Evolutionary conservation across 2,888 invertebrate species (phyloP).

Genomic region (Drosophila falleni): DNA sequence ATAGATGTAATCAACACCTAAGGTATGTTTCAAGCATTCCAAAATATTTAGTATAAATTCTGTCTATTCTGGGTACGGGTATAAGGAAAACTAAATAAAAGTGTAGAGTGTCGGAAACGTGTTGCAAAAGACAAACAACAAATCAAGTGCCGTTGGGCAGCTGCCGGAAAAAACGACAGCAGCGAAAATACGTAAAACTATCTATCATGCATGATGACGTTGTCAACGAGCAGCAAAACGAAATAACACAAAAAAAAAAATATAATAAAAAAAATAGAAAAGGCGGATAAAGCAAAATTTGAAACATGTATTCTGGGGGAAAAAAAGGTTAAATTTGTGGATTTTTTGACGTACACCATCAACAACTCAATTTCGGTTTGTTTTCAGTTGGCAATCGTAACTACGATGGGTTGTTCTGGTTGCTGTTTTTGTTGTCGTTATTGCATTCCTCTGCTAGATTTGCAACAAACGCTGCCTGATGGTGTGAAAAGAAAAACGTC

Average conservation of each 20-base stretch:
- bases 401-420: conserved; percentile 12
- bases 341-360: conserved; percentile 66
- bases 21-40: not conserved
- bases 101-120: conserved; percentile 63
- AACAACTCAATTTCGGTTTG: conserved; percentile 74
- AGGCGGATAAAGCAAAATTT: conserved; percentile 19
- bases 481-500: conserved; percentile 75
- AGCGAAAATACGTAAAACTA: conserved; percentile 77
- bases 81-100: conserved; percentile 67
- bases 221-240: conserved; percentile 56
- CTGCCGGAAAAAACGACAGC: conserved; percentile 59
- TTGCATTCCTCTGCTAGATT: conserved; percentile 48
- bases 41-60: conserved; percentile 7
- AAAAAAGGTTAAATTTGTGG: conserved; percentile 46
- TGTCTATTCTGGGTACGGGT: conserved; percentile 13
- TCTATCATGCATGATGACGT: conserved; percentile 77
- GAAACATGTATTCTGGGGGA: conserved; percentile 33
- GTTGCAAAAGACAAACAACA: conserved; percentile 79
- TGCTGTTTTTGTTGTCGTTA: conserved; percentile 18
- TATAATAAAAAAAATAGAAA: conserved; percentile 13
- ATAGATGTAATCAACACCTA: not conserved
- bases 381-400: conserved; percentile 32
- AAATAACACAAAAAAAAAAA: conserved; percentile 15
- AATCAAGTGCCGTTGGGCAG: conserved; percentile 77
- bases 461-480: conserved; percentile 72